A percentile compares a stretch with the other conserved stretches of the same genome.
phyloP scores from a whole-genome alignment of 2,113 vertebrate genomes.

The Misgurnus anguillicaudatus region DNA sequence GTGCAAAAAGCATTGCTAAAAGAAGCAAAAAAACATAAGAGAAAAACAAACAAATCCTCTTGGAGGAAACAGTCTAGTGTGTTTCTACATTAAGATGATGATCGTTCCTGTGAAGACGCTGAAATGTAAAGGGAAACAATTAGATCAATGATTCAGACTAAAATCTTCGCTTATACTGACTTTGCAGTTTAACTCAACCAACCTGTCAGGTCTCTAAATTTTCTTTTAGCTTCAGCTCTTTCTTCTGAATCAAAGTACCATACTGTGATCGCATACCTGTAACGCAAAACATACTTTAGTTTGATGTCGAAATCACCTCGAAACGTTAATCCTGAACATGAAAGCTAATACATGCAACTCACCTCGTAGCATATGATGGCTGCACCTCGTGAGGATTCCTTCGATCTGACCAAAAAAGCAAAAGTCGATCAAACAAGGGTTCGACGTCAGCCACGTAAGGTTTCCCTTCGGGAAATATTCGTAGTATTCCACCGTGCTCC shows the following conservation, averaged over 20 bases:
- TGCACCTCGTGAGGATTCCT: constrained; percentile 96
- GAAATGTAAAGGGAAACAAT: constrained; percentile 33
- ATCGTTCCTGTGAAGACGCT: constrained; percentile 50
- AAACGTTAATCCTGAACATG: background rate
- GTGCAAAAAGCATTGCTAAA: constrained; percentile 23
- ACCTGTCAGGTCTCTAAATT: constrained; percentile 86
- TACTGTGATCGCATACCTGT: constrained; percentile 93
- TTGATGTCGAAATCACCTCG: background rate
- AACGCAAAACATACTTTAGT: constrained; percentile 53
- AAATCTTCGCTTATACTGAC: background rate
- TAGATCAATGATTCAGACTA: background rate
- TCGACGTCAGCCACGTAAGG: constrained; percentile 87
- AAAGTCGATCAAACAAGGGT: constrained; percentile 90
- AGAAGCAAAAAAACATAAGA: background rate
- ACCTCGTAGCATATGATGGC: constrained; percentile 79
- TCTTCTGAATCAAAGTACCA: constrained; percentile 98
- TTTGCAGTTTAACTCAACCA: constrained; percentile 32
- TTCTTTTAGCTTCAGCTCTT: constrained; percentile 91
- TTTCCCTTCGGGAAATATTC: constrained; percentile 93
- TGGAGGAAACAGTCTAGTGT: background rate
- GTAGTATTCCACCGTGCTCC: constrained; percentile 88
- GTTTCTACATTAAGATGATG: constrained; percentile 29
- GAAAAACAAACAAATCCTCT: constrained; percentile 1
- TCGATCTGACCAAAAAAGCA: constrained; percentile 96
- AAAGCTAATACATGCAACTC: background rate